A percentile compares a stretch with the other conserved stretches of the same genome.
Evolutionary conservation across 1,140 invertebrate species (phyloP).

Genomic region (Achatina immaculata): DNA sequence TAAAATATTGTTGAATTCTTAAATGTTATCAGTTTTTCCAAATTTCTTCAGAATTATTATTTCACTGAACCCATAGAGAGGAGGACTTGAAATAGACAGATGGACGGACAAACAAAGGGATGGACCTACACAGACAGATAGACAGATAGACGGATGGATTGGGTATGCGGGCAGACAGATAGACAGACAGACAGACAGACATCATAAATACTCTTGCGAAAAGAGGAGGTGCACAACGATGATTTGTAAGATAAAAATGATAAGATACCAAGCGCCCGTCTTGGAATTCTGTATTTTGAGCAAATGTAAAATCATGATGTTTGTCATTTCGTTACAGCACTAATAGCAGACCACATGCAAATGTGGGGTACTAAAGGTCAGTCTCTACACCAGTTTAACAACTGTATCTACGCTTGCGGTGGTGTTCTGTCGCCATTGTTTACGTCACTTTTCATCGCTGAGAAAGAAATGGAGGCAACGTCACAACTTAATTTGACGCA

Average conservation of each 20-base stretch:
- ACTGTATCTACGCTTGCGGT: slow-evolving; percentile 52
- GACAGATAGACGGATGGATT: too few species aligned
- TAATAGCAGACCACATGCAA: slow-evolving; percentile 70
- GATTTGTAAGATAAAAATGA: background rate
- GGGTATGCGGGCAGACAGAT: too few species aligned
- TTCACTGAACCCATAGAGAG: too few species aligned
- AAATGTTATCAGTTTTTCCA: too few species aligned
- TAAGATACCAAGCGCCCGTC: background rate
- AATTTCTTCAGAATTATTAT: too few species aligned
- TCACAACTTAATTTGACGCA: too few species aligned
- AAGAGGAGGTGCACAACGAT: background rate
- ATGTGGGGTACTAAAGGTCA: slow-evolving; percentile 71
- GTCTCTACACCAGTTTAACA: slow-evolving; percentile 44
- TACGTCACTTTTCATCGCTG: slow-evolving; percentile 49
- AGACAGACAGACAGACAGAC: background rate
- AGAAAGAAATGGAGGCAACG: slow-evolving; percentile 12
- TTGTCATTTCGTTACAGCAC: slow-evolving; percentile 62
- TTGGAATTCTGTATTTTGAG: background rate
- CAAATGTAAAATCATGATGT: background rate
- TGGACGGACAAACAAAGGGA: too few species aligned
- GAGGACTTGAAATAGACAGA: too few species aligned
- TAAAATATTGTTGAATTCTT: too few species aligned
- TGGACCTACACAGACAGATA: too few species aligned
- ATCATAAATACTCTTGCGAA: background rate
- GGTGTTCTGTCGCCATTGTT: slow-evolving; percentile 49